phyloP scores from a whole-genome alignment of 2,888 invertebrate genomes.

The Ophion ellenae region DNA sequence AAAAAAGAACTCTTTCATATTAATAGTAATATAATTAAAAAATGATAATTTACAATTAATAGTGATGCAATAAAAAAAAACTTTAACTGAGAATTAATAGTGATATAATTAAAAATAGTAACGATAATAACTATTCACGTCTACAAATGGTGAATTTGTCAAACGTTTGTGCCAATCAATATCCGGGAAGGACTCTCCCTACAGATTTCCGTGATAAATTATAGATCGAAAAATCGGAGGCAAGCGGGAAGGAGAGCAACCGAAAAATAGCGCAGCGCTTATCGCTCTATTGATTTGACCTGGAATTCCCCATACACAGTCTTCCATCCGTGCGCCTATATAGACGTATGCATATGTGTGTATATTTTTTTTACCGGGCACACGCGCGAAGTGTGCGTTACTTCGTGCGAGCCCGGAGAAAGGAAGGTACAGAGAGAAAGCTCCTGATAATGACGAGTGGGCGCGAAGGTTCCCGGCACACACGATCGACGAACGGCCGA shows the following conservation, averaged over 20 bases:
- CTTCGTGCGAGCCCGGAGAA: constrained; percentile 60
- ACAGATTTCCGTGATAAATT: no score
- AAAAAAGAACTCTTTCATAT: no score
- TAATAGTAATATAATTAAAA: no score
- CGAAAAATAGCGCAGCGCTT: background rate
- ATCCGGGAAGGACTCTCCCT: no score
- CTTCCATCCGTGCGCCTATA: background rate
- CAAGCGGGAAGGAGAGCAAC: background rate
- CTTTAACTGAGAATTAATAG: no score
- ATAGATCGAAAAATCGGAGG: background rate
- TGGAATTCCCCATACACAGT: constrained; percentile 8
- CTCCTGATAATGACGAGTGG: constrained; percentile 70
- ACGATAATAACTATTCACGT: no score
- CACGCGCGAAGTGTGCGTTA: constrained; percentile 45
- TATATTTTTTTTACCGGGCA: constrained; percentile 40
- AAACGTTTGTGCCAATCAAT: no score
- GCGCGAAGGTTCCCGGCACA: constrained; percentile 62
- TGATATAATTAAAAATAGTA: no score
- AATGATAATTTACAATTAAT: no score
- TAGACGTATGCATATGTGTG: constrained; percentile 2
- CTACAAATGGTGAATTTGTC: no score
- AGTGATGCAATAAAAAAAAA: no score
- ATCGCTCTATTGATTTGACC: constrained; percentile 12
- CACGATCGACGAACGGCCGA: constrained; percentile 50
- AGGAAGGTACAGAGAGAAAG: constrained; percentile 68